Evolutionary conservation across 2,888 invertebrate species (phyloP).

Genomic region (Nasonovia ribisnigri): DNA sequence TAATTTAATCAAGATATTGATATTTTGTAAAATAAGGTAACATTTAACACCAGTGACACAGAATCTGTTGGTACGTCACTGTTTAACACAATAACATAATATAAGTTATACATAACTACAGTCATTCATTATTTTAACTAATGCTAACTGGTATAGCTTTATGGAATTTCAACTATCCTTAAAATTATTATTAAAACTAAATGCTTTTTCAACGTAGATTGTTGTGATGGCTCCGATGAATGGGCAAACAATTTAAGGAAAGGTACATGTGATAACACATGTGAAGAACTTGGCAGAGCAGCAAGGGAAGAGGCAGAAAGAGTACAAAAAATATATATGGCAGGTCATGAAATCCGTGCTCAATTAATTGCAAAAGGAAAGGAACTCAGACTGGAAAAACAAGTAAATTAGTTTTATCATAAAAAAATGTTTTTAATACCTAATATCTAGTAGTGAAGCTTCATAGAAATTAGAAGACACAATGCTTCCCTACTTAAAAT

Average conservation of each 20-base stretch:
- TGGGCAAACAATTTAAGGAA: constrained; percentile 73
- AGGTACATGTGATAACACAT: constrained; percentile 80
- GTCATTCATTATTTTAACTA: too few relatives aligned
- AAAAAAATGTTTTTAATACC: background rate
- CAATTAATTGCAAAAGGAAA: constrained; percentile 84
- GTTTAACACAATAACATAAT: background rate
- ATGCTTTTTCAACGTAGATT: constrained; percentile 74
- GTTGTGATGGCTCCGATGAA: constrained; percentile 93
- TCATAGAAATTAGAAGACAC: too few relatives aligned
- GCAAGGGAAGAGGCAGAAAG: constrained; percentile 82
- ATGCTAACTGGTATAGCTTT: too few relatives aligned
- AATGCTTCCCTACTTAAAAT: too few relatives aligned
- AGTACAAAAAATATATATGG: constrained; percentile 80
- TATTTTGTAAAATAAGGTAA: background rate
- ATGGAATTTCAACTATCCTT: background rate
- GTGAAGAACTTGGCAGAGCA: constrained; percentile 83
- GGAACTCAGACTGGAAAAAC: constrained; percentile 80
- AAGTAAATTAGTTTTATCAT: constrained; percentile 68
- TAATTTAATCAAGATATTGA: background rate
- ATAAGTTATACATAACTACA: too few relatives aligned
- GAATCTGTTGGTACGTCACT: background rate
- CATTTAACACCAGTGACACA: background rate
- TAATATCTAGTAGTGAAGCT: background rate
- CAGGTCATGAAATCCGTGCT: constrained; percentile 82
- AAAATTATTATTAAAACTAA: constrained; percentile 12